Evolutionary conservation across 2,113 vertebrate species (phyloP), one percentile per base, ranked within the genome.

Genomic region (Lepidothrix coronata): DNA sequence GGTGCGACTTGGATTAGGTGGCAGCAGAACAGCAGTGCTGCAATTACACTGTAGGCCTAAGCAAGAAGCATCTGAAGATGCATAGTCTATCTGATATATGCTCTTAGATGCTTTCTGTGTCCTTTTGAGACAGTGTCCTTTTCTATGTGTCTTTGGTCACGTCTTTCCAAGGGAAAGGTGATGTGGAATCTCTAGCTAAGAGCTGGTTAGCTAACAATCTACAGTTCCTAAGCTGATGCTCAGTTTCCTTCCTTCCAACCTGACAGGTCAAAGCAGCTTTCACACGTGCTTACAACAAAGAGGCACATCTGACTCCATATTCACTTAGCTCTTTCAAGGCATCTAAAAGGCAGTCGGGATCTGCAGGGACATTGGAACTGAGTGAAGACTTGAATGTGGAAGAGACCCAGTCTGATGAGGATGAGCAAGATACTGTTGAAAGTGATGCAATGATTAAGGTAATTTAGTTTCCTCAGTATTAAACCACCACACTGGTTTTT

Each of bases 391-490:
- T 84, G 66, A 87, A 95, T 70, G n/a, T 97, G 85, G 92, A 98
- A 19, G 98, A 98, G 48, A 96, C 94, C 11, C 98, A 96, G 1
- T 97, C 98, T 35, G 98, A 98, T 27, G 98, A 98, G 62, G 98
- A 98, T 3, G 98, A 98, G n/a, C 97, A 98, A 43, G 98, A 98
- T 3, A 94, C 97, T 8, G 8, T 99, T 33, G 97, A 98, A 68
- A 91, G 70, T 1, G 99, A 99, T 41, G 99, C 99, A 31, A 99
- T 99, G 99, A 99, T 99, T 94, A 99, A 99, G 99, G 99, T 99
- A 96, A 97, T 67, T 77, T 88, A 16, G 39, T 52, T 81, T 94
- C 15, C 15, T 78, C 6, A 11, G 4, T 59, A 51, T 70, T 89
- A 58, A 44, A 54, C 12, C 25, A 33, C 31, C 12, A 13, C 12